A percentile compares a stretch with the other conserved stretches of the same genome.
phyloP scores from a whole-genome alignment of 1,140 invertebrate species.

The Oncopodura yosiiana region DNA sequence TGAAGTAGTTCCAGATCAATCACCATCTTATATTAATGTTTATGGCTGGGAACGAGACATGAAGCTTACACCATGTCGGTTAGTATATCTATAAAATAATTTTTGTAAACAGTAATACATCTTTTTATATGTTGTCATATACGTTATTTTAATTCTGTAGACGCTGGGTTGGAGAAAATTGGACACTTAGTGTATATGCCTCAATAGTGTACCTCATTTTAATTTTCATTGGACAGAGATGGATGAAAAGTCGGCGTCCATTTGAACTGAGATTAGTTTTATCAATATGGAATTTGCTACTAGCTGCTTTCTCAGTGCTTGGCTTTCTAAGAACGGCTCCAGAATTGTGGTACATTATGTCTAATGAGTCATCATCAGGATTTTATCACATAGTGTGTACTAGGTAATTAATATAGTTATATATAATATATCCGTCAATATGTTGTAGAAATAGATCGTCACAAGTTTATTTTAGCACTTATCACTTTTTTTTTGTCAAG shows the following conservation, averaged over 20 bases:
- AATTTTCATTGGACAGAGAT: slow-evolving; percentile 17
- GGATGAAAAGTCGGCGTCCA: background rate
- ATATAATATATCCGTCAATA: too few relatives aligned
- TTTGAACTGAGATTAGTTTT: background rate
- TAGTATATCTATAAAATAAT: slow-evolving; percentile 3
- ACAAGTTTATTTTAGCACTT: too few relatives aligned
- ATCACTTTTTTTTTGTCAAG: too few relatives aligned
- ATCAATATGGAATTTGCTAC: background rate
- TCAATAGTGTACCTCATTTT: slow-evolving; percentile 7
- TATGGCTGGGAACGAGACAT: too few relatives aligned
- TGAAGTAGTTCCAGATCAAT: too few relatives aligned
- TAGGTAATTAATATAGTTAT: too few relatives aligned
- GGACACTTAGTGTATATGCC: slow-evolving; percentile 11
- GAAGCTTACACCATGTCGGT: slow-evolving; percentile 3
- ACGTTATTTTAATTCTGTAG: too few relatives aligned
- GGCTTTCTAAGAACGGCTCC: slow-evolving; percentile 13
- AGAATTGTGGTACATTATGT: slow-evolving; percentile 5
- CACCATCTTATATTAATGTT: too few relatives aligned
- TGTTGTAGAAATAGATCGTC: too few relatives aligned
- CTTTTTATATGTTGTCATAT: too few relatives aligned
- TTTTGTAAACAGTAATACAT: too few relatives aligned
- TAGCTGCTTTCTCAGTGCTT: background rate
- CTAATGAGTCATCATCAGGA: background rate
- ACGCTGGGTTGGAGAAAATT: slow-evolving; percentile 17
- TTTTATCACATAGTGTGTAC: slow-evolving; percentile 2